Conservation (phyloP, 2,113 vertebrate species). For the Dryoscopus gambensis region DNA sequence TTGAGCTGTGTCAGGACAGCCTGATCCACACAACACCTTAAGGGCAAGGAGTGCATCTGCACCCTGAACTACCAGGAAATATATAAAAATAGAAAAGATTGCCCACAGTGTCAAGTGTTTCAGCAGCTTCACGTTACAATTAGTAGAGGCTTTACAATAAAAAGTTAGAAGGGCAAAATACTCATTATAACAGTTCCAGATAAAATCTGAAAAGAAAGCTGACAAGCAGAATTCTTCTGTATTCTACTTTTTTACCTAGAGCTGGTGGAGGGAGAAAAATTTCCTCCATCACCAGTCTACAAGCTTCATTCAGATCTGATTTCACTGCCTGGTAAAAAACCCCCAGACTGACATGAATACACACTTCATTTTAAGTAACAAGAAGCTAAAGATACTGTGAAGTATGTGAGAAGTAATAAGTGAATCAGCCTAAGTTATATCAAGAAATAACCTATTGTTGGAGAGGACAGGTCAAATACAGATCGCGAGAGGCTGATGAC, state of each 20-base stretch:
- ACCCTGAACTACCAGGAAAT: not conserved
- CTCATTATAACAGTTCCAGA: constrained; percentile 67
- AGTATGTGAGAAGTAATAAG: not conserved
- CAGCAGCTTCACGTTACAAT: not conserved
- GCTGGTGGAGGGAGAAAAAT: constrained; percentile 70
- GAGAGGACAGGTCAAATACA: not conserved
- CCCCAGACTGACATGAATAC: not conserved
- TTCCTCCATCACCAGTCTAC: constrained; percentile 78
- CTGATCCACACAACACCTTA: not conserved
- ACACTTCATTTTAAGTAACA: not conserved
- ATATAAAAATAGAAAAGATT: not conserved
- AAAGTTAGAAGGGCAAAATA: not conserved
- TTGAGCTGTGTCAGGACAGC: not conserved
- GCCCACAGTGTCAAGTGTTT: not conserved
- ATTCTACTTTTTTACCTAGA: constrained; percentile 79
- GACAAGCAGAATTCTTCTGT: constrained; percentile 77
- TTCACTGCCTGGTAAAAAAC: constrained; percentile 68
- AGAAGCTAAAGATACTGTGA: not conserved
- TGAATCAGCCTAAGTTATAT: not conserved
- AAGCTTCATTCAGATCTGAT: constrained; percentile 74
- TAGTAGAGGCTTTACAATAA: not conserved
- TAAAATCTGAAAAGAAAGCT: constrained; percentile 87
- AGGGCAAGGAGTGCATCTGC: not conserved
- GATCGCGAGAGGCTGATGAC: not conserved
- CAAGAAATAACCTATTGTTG: not conserved